Percentiles rank a stretch among this genome's conserved stretches.
These are phyloP conservation scores for Agapornis roseicollis DNA, from an alignment of 2,113 vertebrate species.

Conservation along the genomic window DNA sequence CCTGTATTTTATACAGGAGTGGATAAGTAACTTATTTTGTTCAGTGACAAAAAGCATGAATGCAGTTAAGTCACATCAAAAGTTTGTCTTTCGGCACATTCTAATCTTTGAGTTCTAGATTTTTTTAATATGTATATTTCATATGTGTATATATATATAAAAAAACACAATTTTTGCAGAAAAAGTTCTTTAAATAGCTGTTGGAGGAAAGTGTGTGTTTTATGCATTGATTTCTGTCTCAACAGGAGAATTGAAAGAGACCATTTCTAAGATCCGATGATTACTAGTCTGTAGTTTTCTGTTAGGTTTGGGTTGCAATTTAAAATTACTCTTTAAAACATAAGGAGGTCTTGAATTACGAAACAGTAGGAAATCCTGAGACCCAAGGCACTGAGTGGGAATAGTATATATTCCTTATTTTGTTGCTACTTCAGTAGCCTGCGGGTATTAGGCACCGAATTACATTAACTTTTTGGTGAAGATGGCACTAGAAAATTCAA, in stretches of 20 bases:
- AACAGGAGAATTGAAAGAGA: background rate
- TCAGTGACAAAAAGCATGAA: background rate
- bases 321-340: slow-evolving; percentile 14
- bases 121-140: background rate
- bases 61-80: background rate
- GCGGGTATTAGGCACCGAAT: background rate
- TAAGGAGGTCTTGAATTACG: slow-evolving; percentile 5
- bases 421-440: slow-evolving; percentile 19
- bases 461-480: slow-evolving; percentile 3
- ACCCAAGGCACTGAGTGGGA: background rate
- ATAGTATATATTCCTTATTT: background rate
- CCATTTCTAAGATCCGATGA: background rate
- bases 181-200: background rate
- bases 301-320: background rate
- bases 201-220: background rate
- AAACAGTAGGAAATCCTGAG: slow-evolving; percentile 21
- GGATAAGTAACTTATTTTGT: background rate
- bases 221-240: background rate
- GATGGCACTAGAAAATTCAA: background rate
- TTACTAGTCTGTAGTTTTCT: slow-evolving; percentile 22
- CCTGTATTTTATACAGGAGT: background rate
- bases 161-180: background rate
- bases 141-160: background rate
- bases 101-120: background rate
- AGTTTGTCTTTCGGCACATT: background rate